Evolutionary conservation across 1,140 invertebrate genomes (phyloP), one percentile per base, ranked within the genome.

Genomic region (Paralvinella palmiformis): DNA sequence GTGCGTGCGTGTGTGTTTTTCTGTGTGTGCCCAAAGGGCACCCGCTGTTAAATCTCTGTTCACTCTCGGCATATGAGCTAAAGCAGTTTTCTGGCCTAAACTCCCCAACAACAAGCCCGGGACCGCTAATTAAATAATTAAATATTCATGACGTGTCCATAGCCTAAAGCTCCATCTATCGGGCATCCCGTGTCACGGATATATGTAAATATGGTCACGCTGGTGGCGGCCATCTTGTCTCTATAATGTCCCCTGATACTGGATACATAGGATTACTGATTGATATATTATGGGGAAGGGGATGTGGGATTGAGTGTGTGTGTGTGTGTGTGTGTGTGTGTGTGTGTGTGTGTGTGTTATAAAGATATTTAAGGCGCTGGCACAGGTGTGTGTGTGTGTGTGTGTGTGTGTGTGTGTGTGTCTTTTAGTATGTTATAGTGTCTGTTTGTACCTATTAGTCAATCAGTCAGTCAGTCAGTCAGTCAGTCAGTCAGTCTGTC

Each of bases 341-440:
- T 52, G 27, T 52, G 48, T 52, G 27, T 52, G 48, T 52, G 27
- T 52, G 48, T 52, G 27, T 52, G 48, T 52, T n/a, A n/a, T n/a
- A n/a, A n/a, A n/a, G n/a, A n/a, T n/a, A 22, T 22, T 20, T 22
- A 29, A 29, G 24, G 48, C 31, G 17, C 31, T 10, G 48, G 48
- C 31, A 29, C 10, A 22, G 7, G 48, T 10, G 45, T 48, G 0
- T 7, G 4, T 6, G 5, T 4, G 0, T 48, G 48, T 52, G 27
- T 52, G 48, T 52, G 27, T 52, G 48, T 52, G 27, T 52, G 48
- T 52, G 27, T 52, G 48, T 52, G 27, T 52, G 48, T 52, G 27
- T 52, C n/a, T 52, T 20, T 52, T n/a, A 20, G 27, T 52, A 24
- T 52, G 27, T 59, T 13, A 1, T 17, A 33, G 31, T 32, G 17